Base-by-base conservation (phyloP, 1,140 invertebrate species). In the Solenopsis invicta region DNA sequence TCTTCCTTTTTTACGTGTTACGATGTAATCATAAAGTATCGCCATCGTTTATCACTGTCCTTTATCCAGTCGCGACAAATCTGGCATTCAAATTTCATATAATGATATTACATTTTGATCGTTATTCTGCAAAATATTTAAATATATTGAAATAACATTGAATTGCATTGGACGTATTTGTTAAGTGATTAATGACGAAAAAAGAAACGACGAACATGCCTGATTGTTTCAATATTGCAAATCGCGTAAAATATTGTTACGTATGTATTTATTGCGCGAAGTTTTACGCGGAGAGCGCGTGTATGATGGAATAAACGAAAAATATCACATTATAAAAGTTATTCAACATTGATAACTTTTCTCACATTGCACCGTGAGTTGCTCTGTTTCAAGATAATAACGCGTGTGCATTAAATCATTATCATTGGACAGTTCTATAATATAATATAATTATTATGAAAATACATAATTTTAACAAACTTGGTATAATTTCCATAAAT, bases 401-500 rank as follows among this genome's bases (percentile, higher is more conserved):
- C 12, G 41, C 41, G 41, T 41, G 10, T 24, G 8, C 21, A 34
- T 64, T 78, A n/a, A 64, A 9, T 78, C 6, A 78, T 77, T 76
- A 76, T 45, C 24, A n/a, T 78, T 21, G n/a, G 45, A 72, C 12
- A n/a, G 21, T 48, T 56, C 12, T 75, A 34, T n/a, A n/a, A n/a
- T n/a, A n/a, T n/a, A n/a, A n/a, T n/a, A 37, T 62, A 69, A 84
- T 54, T 75, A 61, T 72, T 84, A 6, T 37, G n/a, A 75, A 37
- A 69, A 69, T 12, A 24, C 18, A 56, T 56, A 18, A 56, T 54
- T 52, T 84, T 48, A 74, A 84, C 74, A 74, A 61, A 62, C 41
- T 72, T 41, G 21, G 18, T 56, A 59, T 72, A 74, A 61, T 71
- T 72, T 59, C 16, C 52, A 84, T 72, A 84, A 84, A 84, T 84